Evolutionary conservation across 2,888 invertebrate genomes (phyloP).

Genomic region (Lycia hirtaria): DNA sequence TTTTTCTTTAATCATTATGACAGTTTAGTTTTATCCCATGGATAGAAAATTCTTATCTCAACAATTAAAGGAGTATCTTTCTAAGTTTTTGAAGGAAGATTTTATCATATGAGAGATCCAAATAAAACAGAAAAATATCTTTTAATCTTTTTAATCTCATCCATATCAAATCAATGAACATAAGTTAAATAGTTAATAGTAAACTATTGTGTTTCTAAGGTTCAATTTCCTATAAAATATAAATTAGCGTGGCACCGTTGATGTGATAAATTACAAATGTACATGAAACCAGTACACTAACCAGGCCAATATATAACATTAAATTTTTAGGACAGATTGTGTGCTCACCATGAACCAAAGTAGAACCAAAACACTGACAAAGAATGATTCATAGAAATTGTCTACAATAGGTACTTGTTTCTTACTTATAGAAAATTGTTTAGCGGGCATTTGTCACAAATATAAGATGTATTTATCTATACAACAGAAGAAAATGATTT

Average conservation of each 20-base stretch:
- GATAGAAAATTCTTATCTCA: no score
- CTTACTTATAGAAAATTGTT: no score
- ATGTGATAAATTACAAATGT: conserved; percentile 58
- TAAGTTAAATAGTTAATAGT: conserved; percentile 68
- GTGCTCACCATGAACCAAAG: not conserved
- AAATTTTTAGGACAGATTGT: not conserved
- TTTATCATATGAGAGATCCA: not conserved
- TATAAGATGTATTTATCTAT: no score
- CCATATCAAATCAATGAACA: conserved; percentile 82
- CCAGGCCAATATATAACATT: not conserved
- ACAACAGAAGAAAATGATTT: no score
- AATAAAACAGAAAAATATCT: conserved; percentile 20
- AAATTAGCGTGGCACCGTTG: conserved; percentile 76
- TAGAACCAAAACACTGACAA: not conserved
- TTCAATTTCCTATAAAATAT: conserved; percentile 75
- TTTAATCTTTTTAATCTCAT: conserved; percentile 72
- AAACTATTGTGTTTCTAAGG: conserved; percentile 71
- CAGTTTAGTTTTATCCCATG: no score
- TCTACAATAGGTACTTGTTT: no score
- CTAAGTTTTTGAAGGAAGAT: no score
- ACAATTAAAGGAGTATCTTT: no score
- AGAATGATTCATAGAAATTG: no score
- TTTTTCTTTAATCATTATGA: no score
- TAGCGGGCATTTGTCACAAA: no score
- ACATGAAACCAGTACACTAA: not conserved